Evolutionary conservation across 2,888 invertebrate species (phyloP).

Genomic region (Epistrophella euchroma): DNA sequence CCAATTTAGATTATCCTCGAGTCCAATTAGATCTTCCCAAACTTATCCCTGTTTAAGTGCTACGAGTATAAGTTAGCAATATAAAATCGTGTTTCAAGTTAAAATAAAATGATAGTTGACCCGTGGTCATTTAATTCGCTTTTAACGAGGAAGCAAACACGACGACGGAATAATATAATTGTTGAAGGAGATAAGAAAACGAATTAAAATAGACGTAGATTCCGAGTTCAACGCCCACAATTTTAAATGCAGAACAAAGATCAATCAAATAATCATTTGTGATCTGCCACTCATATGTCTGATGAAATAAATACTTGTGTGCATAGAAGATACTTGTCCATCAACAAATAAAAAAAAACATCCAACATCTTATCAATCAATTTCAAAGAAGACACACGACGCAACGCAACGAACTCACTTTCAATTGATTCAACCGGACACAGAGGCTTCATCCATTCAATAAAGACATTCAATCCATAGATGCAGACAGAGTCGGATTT

Average conservation of each 20-base stretch:
- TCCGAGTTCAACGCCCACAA: constrained; percentile 43
- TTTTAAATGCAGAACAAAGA: constrained; percentile 43
- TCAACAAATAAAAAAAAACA: constrained; percentile 39
- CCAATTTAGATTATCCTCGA: constrained; percentile 1
- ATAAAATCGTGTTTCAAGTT: constrained; percentile 39
- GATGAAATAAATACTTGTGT: constrained; percentile 38
- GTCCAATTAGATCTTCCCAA: not conserved
- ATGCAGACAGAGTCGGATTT: not conserved
- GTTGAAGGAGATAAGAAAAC: constrained; percentile 23
- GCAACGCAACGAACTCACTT: constrained; percentile 41
- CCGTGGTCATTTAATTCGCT: constrained; percentile 31
- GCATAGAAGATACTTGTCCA: constrained; percentile 41
- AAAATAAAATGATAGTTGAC: constrained; percentile 31
- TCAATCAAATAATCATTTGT: constrained; percentile 74
- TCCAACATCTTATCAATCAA: constrained; percentile 63
- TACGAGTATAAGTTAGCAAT: not conserved
- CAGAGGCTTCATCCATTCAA: constrained; percentile 17
- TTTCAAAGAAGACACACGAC: constrained; percentile 43
- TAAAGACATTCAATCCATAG: too few species aligned
- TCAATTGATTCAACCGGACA: constrained; percentile 60
- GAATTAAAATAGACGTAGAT: constrained; percentile 48
- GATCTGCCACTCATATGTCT: constrained; percentile 47
- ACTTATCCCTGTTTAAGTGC: not conserved
- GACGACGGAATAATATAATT: not conserved
- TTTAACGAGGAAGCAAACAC: constrained; percentile 39